phyloP scores from a whole-genome alignment of 2,113 vertebrate genomes.

The Tiliqua scincoides region DNA sequence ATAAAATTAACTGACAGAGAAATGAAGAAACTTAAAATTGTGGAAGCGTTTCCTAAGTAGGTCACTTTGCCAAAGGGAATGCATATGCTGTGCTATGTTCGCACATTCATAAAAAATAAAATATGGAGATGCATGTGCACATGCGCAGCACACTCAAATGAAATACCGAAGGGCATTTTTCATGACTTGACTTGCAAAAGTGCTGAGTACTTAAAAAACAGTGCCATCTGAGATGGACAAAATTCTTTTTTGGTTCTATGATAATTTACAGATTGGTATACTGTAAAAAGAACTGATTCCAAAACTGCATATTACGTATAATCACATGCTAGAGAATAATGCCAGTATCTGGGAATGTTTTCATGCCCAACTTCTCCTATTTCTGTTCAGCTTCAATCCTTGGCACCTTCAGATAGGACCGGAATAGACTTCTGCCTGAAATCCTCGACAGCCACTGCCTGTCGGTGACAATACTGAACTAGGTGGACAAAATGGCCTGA shows the following conservation, averaged over 20 bases:
- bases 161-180: background rate
- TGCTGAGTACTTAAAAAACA: background rate
- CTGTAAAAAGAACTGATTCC: background rate
- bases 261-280: background rate
- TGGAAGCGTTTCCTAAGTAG: constrained; percentile 56
- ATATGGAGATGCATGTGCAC: background rate
- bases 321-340: background rate
- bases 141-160: background rate
- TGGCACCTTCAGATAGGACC: no score
- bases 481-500: no score
- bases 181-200: constrained; percentile 26
- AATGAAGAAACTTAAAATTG: constrained; percentile 33
- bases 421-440: no score
- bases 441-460: no score
- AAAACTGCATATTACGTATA: background rate
- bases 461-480: no score
- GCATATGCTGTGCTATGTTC: constrained; percentile 24
- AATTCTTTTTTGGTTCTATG: background rate
- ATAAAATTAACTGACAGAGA: constrained; percentile 17
- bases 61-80: constrained; percentile 51
- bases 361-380: background rate
- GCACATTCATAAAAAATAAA: constrained; percentile 6
- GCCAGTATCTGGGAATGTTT: background rate
- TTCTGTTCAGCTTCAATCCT: background rate
- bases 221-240: background rate